Percentiles rank a stretch among this genome's conserved stretches.
Conservation (phyloP, 30 jellyfish, hydroid and myxozoan species). For the Aurelia sp. region DNA sequence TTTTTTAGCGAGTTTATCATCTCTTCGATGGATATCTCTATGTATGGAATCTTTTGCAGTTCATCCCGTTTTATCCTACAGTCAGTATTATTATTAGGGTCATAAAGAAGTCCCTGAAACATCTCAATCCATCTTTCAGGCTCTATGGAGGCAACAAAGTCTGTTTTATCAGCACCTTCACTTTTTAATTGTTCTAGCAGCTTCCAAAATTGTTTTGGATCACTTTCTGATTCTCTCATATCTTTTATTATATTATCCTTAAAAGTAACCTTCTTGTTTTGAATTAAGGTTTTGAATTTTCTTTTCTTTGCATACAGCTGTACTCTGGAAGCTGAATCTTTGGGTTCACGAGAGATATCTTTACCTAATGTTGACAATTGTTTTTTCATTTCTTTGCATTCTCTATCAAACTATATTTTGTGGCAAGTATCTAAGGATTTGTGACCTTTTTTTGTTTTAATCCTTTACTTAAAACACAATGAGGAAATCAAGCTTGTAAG, state of each 20-base stretch:
- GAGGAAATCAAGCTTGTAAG: no score
- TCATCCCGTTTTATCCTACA: not conserved
- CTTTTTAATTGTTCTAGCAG: no score
- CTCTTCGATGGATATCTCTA: constrained; percentile 3
- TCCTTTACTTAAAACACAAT: no score
- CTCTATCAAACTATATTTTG: not conserved
- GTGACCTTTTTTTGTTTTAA: no score
- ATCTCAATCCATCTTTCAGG: not conserved
- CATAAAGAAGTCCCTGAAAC: not conserved
- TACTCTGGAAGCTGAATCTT: not conserved
- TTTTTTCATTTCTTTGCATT: not conserved
- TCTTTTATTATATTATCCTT: no score
- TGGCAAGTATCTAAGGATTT: no score
- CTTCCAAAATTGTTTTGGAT: no score
- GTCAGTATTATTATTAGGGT: not conserved
- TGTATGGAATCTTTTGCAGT: not conserved
- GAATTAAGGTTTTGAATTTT: no score
- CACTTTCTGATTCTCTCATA: no score
- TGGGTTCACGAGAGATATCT: not conserved
- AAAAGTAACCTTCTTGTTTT: no score
- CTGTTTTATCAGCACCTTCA: no score
- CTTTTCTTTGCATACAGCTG: not conserved
- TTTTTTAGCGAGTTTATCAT: not conserved
- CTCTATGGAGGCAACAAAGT: not conserved
- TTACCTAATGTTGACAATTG: constrained; percentile 14